A percentile compares a stretch with the other conserved stretches of the same genome.
Conservation (phyloP, 2,113 vertebrate genomes). For the Centrocercus urophasianus region DNA sequence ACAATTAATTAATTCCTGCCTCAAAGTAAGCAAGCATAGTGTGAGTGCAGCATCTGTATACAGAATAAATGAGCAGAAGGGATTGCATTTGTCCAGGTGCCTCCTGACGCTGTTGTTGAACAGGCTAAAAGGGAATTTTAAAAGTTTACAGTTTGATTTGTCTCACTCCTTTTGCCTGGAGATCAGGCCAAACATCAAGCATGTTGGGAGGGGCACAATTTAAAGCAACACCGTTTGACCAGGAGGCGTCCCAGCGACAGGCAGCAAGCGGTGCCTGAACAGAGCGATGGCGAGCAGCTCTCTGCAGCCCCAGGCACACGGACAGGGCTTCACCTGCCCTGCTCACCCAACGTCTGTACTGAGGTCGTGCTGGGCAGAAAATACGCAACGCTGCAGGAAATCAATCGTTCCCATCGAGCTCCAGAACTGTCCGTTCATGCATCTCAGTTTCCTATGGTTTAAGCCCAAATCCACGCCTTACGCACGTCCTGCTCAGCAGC, state of each 20-base stretch:
- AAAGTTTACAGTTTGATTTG: constrained; percentile 79
- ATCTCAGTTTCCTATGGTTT: neutral
- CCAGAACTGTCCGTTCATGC: constrained; percentile 50
- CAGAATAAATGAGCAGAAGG: neutral
- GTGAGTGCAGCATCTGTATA: constrained; percentile 40
- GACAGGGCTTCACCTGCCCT: constrained; percentile 52
- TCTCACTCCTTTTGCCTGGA: constrained; percentile 87
- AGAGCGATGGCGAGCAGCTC: constrained; percentile 58
- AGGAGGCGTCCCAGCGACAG: constrained; percentile 68
- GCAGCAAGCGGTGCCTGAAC: constrained; percentile 50
- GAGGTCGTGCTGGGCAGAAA: constrained; percentile 42
- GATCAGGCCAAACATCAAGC: constrained; percentile 90
- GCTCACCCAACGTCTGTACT: constrained; percentile 16
- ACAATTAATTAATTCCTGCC: constrained; percentile 21
- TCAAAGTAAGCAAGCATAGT: constrained; percentile 47
- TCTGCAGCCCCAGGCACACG: constrained; percentile 50
- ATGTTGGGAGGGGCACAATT: constrained; percentile 88
- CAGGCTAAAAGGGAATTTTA: constrained; percentile 80
- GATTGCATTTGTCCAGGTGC: constrained; percentile 63
- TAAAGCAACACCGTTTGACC: constrained; percentile 80
- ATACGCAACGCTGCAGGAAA: constrained; percentile 9
- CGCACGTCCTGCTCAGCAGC: neutral
- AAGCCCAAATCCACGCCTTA: constrained; percentile 25
- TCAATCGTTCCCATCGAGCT: neutral
- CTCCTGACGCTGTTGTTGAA: constrained; percentile 77